Conservation (phyloP, 1,140 invertebrate species). For the Cotesia typhae region DNA sequence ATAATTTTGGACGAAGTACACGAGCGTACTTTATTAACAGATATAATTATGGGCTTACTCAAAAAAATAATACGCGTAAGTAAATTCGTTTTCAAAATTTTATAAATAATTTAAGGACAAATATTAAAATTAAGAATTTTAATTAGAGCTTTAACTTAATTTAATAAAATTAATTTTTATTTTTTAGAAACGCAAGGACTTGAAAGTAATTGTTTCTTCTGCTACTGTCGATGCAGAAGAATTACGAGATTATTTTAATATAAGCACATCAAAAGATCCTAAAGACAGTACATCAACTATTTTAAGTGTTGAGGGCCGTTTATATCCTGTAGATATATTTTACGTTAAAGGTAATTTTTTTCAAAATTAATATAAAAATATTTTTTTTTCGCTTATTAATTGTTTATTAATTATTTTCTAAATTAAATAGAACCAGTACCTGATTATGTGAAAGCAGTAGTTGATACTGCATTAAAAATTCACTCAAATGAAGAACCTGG, state of each 20-base stretch:
- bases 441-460: conserved; percentile 88
- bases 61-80: conserved; percentile 88
- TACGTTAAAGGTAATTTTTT: conserved; percentile 74
- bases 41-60: conserved; percentile 92
- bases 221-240: conserved; percentile 94
- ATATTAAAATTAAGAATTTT: too few species aligned
- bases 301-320: conserved; percentile 87
- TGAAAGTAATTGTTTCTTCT: conserved; percentile 91
- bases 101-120: background rate
- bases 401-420: conserved; percentile 37
- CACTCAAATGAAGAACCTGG: conserved; percentile 83
- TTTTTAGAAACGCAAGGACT: conserved; percentile 79
- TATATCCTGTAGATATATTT: conserved; percentile 88
- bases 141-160: too few species aligned
- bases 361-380: background rate
- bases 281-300: conserved; percentile 80
- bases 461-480: conserved; percentile 90
- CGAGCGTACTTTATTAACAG: conserved; percentile 91
- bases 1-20: conserved; percentile 97
- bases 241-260: conserved; percentile 89
- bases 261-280: conserved; percentile 68
- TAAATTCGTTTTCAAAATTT: conserved; percentile 30
- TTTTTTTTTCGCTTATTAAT: background rate
- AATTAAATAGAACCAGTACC: conserved; percentile 78
- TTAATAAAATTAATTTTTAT: conserved; percentile 28